Percentiles rank a stretch among this genome's conserved stretches.
Evolutionary conservation across 2,888 invertebrate species (phyloP).

Genomic region (Phasia obesa): DNA sequence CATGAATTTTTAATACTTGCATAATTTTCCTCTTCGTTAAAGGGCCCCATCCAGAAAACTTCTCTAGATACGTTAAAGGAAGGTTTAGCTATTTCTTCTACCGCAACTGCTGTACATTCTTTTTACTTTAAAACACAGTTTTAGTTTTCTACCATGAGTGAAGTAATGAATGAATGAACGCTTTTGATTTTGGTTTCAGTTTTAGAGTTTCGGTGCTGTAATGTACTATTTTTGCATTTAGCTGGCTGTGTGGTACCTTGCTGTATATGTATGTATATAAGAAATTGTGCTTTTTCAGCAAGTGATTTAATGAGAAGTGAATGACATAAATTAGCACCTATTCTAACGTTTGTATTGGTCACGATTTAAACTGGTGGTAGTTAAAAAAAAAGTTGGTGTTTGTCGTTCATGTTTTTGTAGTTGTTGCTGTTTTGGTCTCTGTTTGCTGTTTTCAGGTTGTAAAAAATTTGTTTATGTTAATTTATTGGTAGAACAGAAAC

Average conservation of each 20-base stretch:
- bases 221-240: background rate
- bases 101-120: background rate
- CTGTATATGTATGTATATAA: constrained; percentile 20
- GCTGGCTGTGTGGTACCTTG: constrained; percentile 43
- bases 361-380: constrained; percentile 59
- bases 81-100: background rate
- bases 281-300: constrained; percentile 37
- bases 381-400: constrained; percentile 31
- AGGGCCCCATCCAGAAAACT: no score
- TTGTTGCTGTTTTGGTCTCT: constrained; percentile 31
- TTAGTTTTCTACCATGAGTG: constrained; percentile 31
- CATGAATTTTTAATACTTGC: no score
- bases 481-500: constrained; percentile 55
- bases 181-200: constrained; percentile 28
- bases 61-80: no score
- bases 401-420: constrained; percentile 9
- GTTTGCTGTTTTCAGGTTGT: constrained; percentile 62
- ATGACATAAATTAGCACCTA: constrained; percentile 72
- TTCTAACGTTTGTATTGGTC: constrained; percentile 67
- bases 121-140: no score
- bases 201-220: constrained; percentile 1
- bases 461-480: constrained; percentile 69
- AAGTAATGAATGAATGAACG: constrained; percentile 52
- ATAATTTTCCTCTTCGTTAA: no score
- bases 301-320: constrained; percentile 71